Percentiles rank a stretch among this genome's conserved stretches.
Conservation (phyloP, 64 coral and sea anemone species). For the Platygyra sinensis region DNA sequence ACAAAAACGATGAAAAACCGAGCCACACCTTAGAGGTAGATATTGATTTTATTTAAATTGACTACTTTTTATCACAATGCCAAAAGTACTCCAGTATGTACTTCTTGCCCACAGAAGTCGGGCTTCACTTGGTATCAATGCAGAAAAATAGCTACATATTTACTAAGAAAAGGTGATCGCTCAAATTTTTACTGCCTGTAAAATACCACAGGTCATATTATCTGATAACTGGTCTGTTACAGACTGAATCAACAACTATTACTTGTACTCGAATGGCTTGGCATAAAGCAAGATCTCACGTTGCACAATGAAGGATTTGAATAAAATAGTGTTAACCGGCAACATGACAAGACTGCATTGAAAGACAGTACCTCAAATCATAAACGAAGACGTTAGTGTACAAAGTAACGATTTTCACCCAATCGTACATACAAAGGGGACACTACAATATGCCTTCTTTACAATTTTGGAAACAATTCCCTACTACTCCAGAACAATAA, state of each 20-base stretch:
- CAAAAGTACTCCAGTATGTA: not conserved
- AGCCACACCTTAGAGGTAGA: not conserved
- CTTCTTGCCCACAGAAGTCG: not conserved
- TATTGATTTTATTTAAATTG: slow-evolving; percentile 5
- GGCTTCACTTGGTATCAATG: not conserved
- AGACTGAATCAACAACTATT: not conserved
- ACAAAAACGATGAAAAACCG: too few species aligned
- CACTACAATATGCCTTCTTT: not conserved
- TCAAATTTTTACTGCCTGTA: too few species aligned
- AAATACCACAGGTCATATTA: not conserved
- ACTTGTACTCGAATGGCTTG: not conserved
- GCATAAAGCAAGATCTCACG: not conserved
- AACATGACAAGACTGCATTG: not conserved
- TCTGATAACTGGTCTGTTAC: not conserved
- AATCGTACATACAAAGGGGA: not conserved
- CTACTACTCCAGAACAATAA: not conserved
- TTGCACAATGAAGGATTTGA: not conserved
- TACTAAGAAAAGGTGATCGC: slow-evolving; percentile 29
- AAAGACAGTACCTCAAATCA: not conserved
- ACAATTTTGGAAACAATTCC: not conserved
- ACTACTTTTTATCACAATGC: slow-evolving; percentile 16
- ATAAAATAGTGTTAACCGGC: not conserved
- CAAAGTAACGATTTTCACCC: not conserved
- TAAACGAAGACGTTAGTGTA: not conserved
- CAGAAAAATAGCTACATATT: slow-evolving; percentile 45